Evolutionary conservation across 2,888 invertebrate species (phyloP).

Genomic region (Eupithecia vulgata): DNA sequence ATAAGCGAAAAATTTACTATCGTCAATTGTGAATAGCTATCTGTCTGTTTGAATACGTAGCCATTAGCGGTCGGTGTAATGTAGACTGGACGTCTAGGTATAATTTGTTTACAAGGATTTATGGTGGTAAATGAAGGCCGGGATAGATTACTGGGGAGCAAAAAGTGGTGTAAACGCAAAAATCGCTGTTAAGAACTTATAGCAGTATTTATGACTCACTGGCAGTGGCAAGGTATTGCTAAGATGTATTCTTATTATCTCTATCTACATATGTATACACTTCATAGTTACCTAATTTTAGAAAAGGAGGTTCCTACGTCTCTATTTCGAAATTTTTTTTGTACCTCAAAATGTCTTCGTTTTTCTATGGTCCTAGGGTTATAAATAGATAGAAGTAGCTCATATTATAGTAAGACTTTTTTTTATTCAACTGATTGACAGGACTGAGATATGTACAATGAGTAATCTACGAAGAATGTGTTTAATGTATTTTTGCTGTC

Average conservation of each 20-base stretch:
- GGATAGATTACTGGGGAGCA: conserved; percentile 17
- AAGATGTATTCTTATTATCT: not conserved
- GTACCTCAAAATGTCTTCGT: too few relatives aligned
- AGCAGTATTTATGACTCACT: conserved; percentile 6
- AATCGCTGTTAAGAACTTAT: not conserved
- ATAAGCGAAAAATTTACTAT: conserved; percentile 70
- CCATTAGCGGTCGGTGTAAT: conserved; percentile 47
- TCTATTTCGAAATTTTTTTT: too few relatives aligned
- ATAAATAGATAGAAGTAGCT: too few relatives aligned
- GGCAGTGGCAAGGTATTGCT: not conserved
- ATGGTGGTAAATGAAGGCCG: conserved; percentile 32
- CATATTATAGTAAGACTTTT: too few relatives aligned
- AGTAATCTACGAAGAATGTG: too few relatives aligned
- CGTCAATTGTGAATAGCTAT: conserved; percentile 56
- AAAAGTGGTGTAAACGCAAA: not conserved
- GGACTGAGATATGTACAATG: too few relatives aligned
- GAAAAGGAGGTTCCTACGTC: too few relatives aligned
- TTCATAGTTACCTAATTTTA: too few relatives aligned
- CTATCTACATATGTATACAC: too few relatives aligned
- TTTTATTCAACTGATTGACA: too few relatives aligned
- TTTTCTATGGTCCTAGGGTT: too few relatives aligned
- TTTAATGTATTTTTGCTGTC: too few relatives aligned
- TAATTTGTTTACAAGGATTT: conserved; percentile 49
- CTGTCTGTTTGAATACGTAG: conserved; percentile 49
- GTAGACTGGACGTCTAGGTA: conserved; percentile 37